phyloP scores from a whole-genome alignment of 2,797 vertebrate genomes.

The Myiotriccus ornatus region DNA sequence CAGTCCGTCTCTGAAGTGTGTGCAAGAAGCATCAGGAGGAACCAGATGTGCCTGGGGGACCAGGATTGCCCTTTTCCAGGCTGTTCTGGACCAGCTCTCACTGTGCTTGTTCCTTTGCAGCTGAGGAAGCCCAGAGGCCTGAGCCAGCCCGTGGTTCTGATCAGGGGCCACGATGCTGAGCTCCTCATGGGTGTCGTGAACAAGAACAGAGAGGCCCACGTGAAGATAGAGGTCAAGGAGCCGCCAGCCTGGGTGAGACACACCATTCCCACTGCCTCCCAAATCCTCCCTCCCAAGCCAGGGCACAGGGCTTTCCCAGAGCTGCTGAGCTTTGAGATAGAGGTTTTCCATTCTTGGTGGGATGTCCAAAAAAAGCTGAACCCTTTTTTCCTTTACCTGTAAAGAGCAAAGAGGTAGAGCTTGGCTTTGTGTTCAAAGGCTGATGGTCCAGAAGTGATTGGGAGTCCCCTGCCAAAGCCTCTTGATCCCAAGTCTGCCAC shows the following conservation, averaged over 20 bases:
- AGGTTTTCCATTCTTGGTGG: neutral
- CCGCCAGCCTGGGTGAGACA: constrained; percentile 86
- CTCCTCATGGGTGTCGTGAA: constrained; percentile 94
- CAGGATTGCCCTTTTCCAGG: fast-evolving
- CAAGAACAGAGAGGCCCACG: constrained; percentile 92
- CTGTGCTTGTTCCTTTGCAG: constrained; percentile 68
- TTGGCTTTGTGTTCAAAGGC: neutral
- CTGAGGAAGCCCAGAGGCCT: constrained; percentile 84
- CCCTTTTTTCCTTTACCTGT: neutral
- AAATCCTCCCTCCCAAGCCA: neutral
- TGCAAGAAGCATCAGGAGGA: neutral
- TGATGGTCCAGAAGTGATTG: neutral
- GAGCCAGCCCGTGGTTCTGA: constrained; percentile 88
- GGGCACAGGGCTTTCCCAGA: neutral
- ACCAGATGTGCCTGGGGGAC: fast-evolving
- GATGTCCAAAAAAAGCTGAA: neutral
- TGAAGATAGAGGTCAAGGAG: constrained; percentile 88
- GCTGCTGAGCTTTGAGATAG: neutral
- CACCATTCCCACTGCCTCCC: neutral
- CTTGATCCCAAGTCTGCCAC: neutral
- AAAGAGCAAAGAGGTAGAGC: neutral
- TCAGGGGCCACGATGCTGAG: constrained; percentile 85
- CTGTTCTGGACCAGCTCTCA: neutral
- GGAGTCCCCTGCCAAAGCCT: neutral
- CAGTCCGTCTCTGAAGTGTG: neutral